Conservation (phyloP, 2,113 vertebrate species). For the Setophaga petechia region DNA sequence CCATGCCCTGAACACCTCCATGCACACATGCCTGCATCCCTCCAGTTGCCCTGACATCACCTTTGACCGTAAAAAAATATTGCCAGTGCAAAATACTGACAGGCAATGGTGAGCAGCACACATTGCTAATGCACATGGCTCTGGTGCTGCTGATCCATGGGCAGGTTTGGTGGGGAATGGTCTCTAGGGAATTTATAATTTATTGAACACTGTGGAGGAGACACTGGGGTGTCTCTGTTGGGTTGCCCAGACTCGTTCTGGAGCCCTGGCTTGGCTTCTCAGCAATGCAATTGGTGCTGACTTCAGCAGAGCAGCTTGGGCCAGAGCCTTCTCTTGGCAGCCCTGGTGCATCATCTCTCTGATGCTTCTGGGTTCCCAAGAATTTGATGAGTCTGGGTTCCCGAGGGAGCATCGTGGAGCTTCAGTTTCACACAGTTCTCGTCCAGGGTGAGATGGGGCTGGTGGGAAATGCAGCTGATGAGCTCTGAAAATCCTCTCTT, state of each 20-base stretch:
- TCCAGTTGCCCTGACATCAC: not conserved
- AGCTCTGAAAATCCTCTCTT: not conserved
- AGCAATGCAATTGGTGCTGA: not conserved
- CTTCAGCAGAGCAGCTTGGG: constrained; percentile 12
- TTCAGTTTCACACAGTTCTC: not conserved
- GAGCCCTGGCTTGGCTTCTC: not conserved
- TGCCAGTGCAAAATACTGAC: not conserved
- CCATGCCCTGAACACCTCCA: not conserved
- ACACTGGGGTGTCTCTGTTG: not conserved
- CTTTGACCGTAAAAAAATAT: not conserved
- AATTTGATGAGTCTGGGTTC: not conserved
- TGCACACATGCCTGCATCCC: not conserved
- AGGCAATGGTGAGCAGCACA: rapidly evolving
- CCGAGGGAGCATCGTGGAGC: not conserved
- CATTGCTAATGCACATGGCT: rapidly evolving
- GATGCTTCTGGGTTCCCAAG: not conserved
- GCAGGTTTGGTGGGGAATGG: not conserved
- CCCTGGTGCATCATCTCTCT: not conserved
- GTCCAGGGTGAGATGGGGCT: not conserved
- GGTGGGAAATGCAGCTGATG: not conserved
- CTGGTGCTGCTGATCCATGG: not conserved
- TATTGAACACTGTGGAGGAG: not conserved
- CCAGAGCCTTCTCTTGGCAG: not conserved
- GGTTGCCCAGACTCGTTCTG: not conserved
- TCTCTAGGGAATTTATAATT: not conserved